These are phyloP conservation scores for Solenopsis invicta DNA, from an alignment of 1,140 invertebrate species.

Conservation along the genomic window DNA sequence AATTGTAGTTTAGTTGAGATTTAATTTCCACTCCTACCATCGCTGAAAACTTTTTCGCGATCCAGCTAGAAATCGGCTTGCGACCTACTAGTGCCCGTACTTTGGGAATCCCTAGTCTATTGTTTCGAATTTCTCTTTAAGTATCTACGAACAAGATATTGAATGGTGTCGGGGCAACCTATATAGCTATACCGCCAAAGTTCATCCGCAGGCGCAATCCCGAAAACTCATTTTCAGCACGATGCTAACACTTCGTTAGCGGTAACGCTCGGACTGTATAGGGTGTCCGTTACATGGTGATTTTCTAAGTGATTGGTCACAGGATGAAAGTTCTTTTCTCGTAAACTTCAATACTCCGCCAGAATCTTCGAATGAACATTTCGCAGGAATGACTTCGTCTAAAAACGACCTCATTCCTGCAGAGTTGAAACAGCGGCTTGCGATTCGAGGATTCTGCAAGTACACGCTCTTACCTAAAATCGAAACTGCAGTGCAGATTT, in stretches of 20 bases:
- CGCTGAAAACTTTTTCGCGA: too few relatives aligned
- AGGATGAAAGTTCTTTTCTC: neutral
- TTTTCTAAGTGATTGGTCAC: neutral
- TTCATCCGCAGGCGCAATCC: slow-evolving; percentile 27
- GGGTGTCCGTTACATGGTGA: slow-evolving; percentile 3
- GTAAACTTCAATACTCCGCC: neutral
- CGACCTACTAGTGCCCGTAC: too few relatives aligned
- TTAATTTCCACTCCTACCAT: too few relatives aligned
- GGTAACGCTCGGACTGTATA: slow-evolving; percentile 1
- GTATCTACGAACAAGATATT: neutral
- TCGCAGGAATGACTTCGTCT: neutral
- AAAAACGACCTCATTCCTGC: neutral
- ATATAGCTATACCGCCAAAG: neutral
- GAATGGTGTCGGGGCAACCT: neutral
- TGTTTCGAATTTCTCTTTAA: neutral
- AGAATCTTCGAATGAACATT: neutral
- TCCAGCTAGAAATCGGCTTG: too few relatives aligned
- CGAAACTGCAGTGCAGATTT: neutral
- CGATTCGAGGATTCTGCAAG: neutral
- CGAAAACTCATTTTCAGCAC: slow-evolving; percentile 67
- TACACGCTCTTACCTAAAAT: neutral
- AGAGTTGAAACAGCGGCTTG: neutral
- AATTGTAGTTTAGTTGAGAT: too few relatives aligned
- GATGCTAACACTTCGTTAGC: slow-evolving; percentile 42
- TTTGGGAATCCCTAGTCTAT: too few relatives aligned